These are phyloP conservation scores for Enteromius treurensis DNA, from an alignment of 2,797 vertebrate species.

Conservation along the genomic window DNA sequence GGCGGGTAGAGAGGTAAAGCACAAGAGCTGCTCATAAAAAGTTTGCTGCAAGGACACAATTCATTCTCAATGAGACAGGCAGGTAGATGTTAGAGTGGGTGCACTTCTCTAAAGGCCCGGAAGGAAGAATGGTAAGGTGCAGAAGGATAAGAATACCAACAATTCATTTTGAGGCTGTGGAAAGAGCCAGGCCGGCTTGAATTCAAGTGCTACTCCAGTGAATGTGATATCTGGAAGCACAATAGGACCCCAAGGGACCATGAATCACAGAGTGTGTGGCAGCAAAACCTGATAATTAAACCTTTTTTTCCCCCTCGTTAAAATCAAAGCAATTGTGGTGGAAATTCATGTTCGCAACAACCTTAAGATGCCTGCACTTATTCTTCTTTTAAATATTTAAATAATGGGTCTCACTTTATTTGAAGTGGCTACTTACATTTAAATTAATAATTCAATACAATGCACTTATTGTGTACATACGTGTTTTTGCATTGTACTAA, in stretches of 20 bases:
- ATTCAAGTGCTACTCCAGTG: background rate
- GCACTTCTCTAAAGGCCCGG: background rate
- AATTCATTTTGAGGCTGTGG: background rate
- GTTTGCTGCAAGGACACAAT: constrained; percentile 19
- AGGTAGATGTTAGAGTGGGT: background rate
- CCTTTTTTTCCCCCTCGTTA: background rate
- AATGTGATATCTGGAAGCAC: background rate
- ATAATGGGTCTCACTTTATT: background rate
- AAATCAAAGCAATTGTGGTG: background rate
- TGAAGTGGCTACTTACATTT: too few species aligned
- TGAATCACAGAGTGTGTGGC: background rate
- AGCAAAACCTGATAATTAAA: background rate
- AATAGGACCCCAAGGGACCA: background rate
- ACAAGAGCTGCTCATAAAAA: constrained; percentile 18
- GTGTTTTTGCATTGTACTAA: too few species aligned
- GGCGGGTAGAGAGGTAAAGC: background rate
- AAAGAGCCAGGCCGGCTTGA: background rate
- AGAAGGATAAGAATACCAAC: background rate
- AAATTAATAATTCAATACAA: too few species aligned
- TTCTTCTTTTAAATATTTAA: constrained; percentile 8
- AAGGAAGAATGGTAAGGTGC: background rate
- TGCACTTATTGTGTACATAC: too few species aligned
- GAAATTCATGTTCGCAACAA: background rate
- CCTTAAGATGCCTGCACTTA: too few species aligned
- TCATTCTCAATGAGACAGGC: background rate